Base-by-base conservation (phyloP, 2,888 invertebrate genomes). In the Deilephila elpenor region DNA sequence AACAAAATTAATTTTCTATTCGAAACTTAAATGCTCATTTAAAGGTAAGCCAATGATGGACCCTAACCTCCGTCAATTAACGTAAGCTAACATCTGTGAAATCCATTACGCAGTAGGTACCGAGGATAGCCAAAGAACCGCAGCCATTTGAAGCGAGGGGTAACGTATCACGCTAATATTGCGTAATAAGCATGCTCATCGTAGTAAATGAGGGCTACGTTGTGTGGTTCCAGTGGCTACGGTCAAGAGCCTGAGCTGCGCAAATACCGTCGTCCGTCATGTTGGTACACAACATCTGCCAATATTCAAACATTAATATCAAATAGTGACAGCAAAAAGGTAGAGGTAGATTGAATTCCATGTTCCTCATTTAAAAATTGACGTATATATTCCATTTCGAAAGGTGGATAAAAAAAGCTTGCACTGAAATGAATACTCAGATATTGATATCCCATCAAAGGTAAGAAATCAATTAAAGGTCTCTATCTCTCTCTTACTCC, bases 71-170 rank as follows among this genome's bases (percentile, higher is more conserved):
- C 29, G 4, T 29, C 11, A 44, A 19, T 29, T 51, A 71, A 71
- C 44, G 59, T 34, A 60, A 71, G 37, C 37, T 71, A 60, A 29
- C 56, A 59, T 25, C 59, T 53, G 20, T 71, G 71, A 71, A 71
- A 32, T 59, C 71, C 44, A 44, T 51, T 61, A 44, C 37, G 76
- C 75, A 75, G 75, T 88, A 90, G 91, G 87, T 91, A 92, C 89
- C 89, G 87, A 84, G 81, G 83, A 84, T 85, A 87, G 87, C 88
- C 82, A 83, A 81, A 81, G 87, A 91, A 89, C 91, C 91, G 84
- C 92, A 90, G 78, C 72, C 70, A 51, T 71, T 74, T 75, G 77
- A 78, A 78, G 78, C 80, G 79, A 84, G 86, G 83, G 86, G 83
- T 85, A 83, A 83, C 78, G 86, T 83, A 84, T 85, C 80, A 78